These are phyloP conservation scores for Battus philenor DNA, from an alignment of 1,140 invertebrate species.

Conservation along the genomic window DNA sequence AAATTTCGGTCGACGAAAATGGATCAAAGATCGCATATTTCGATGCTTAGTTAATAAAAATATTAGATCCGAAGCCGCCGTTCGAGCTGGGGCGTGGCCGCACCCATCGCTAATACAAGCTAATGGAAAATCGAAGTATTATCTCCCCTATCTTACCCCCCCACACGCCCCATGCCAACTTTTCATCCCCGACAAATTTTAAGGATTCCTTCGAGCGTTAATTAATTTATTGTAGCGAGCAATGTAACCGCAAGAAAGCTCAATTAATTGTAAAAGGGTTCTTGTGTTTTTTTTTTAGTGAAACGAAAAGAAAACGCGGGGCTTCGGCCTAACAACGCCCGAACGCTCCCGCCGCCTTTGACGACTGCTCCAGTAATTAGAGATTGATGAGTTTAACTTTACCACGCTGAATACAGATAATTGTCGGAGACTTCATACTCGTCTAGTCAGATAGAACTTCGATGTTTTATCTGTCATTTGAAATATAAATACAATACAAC, in stretches of 20 bases:
- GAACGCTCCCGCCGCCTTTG: slow-evolving; percentile 23
- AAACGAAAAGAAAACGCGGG: slow-evolving; percentile 49
- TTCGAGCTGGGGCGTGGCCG: slow-evolving; percentile 48
- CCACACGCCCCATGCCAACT: slow-evolving; percentile 49
- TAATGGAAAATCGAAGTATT: slow-evolving; percentile 75
- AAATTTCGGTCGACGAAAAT: slow-evolving; percentile 57
- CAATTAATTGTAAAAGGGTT: slow-evolving; percentile 76
- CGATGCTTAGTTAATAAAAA: slow-evolving; percentile 65
- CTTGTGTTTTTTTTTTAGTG: slow-evolving; percentile 66
- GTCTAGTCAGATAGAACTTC: no score
- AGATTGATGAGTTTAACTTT: slow-evolving; percentile 45
- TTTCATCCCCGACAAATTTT: slow-evolving; percentile 74
- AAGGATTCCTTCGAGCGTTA: slow-evolving; percentile 72
- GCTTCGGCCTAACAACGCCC: slow-evolving; percentile 48
- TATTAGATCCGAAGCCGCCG: slow-evolving; percentile 60
- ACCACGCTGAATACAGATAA: no score
- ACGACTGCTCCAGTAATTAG: slow-evolving; percentile 60
- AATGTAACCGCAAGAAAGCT: slow-evolving; percentile 74
- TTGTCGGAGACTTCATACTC: no score
- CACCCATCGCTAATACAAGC: slow-evolving; percentile 69
- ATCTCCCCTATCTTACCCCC: slow-evolving; percentile 41
- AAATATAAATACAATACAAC: no score
- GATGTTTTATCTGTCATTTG: no score
- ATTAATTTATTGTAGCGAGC: slow-evolving; percentile 73
- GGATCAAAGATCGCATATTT: slow-evolving; percentile 70